Evolutionary conservation across 2,888 invertebrate species (phyloP).

Genomic region (Drosophila quinaria): DNA sequence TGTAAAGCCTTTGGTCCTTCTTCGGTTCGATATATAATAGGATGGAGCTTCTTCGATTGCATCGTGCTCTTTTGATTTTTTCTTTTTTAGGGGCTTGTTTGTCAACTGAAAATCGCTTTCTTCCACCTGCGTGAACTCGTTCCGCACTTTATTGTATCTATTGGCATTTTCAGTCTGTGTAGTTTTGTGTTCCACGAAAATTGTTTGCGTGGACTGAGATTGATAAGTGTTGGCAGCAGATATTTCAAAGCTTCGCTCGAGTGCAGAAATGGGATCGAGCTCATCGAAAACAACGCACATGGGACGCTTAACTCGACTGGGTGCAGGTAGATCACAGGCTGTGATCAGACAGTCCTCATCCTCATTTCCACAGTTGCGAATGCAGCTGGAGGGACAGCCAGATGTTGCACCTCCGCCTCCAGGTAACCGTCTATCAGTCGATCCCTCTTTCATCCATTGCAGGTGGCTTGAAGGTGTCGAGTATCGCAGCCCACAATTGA

Average conservation of each 20-base stretch:
- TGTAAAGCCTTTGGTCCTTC: not conserved
- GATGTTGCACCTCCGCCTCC: constrained; percentile 33
- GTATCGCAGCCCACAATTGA: not conserved
- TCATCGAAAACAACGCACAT: constrained; percentile 33
- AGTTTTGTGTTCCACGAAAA: constrained; percentile 13
- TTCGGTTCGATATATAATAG: not conserved
- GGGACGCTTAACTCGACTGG: not conserved
- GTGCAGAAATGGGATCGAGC: constrained; percentile 6
- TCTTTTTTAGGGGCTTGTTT: not conserved
- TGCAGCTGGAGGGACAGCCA: constrained; percentile 29
- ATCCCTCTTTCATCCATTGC: not conserved
- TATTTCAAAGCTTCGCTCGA: constrained; percentile 10
- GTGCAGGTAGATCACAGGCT: constrained; percentile 7
- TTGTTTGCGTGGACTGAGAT: constrained; percentile 3
- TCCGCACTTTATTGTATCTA: not conserved
- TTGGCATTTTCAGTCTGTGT: constrained; percentile 17
- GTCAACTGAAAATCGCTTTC: not conserved
- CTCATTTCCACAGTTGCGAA: not conserved
- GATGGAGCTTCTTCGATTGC: not conserved
- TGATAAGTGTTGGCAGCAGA: not conserved
- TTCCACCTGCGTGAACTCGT: constrained; percentile 5
- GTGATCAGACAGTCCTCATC: not conserved
- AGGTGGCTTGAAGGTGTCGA: constrained; percentile 2
- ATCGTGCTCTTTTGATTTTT: not conserved
- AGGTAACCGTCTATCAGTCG: constrained; percentile 46